Evolutionary conservation across 2,797 vertebrate species (phyloP), one percentile per base, ranked within the genome.

Genomic region (Megaceryle alcyon): DNA sequence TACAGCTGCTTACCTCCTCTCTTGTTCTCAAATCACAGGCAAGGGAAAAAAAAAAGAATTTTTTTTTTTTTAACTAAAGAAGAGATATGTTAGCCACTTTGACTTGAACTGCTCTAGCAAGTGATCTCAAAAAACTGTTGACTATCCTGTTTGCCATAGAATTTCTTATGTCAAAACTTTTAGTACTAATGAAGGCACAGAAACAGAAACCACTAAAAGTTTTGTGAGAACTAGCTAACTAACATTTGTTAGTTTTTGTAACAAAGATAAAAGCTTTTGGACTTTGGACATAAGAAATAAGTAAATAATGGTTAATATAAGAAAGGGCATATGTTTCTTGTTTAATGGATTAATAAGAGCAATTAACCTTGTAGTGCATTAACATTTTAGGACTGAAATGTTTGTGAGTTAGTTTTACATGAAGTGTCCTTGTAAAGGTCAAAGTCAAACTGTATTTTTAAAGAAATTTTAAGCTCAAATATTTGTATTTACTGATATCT

Each of bases 261-360:
- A 37, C 59, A 90, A 88, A 92, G 59, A 72, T 82, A 90, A 79
- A 81, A 80, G 68, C 39, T 90, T 96, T 87, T 82, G 77, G 94
- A 94, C 93, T 93, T 95, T 46, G 60, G 48, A 77, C 48, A 14
- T 64, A 85, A 86, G 92, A 93, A 86, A 82, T 71, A 96, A 93
- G 92, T 87, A 96, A 96, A 95, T 96, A 93, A 87, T 90, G 75
- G 86, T 93, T 94, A 88, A 90, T 90, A 90, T 61, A 89, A 88
- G 70, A 96, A 96, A 94, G 93, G 93, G 92, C 94, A 90, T 68
- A 33, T 10, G 5, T 93, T 97, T 95, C 88, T 85, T 68, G 16
- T 90, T 94, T 97, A 92, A 97, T 92, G 90, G 90, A 94, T 96
- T 97, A 96, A 96, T 96, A 96, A 90, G 75, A 93, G 48, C 90